phyloP scores from a whole-genome alignment of 2,113 vertebrate genomes.

The Aldabrachelys gigantea region DNA sequence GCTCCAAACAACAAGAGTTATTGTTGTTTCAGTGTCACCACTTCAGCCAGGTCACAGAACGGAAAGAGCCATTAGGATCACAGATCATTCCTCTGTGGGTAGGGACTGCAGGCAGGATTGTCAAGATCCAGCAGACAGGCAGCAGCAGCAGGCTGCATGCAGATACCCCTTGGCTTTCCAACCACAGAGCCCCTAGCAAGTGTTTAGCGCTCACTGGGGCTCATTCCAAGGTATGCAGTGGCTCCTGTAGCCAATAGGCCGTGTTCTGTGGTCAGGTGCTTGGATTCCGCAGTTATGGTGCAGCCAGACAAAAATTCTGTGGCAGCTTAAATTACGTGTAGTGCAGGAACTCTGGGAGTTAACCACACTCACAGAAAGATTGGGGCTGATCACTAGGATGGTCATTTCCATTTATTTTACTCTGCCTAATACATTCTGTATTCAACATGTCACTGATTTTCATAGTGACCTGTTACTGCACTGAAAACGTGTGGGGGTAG shows the following conservation, averaged over 20 bases:
- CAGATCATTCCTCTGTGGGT: background rate
- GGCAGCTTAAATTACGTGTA: background rate
- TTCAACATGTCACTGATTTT: background rate
- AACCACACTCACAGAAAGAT: background rate
- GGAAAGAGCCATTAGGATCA: background rate
- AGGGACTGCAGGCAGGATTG: background rate
- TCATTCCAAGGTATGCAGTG: background rate
- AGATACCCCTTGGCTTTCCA: background rate
- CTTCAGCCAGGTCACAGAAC: background rate
- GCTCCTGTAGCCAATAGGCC: background rate
- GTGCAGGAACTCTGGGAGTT: background rate
- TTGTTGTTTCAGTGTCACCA: background rate
- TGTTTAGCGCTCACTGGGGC: background rate
- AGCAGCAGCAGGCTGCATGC: background rate
- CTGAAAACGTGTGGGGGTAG: background rate
- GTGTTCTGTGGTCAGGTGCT: background rate
- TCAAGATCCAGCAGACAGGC: background rate
- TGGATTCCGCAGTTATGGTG: accelerated
- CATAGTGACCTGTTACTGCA: background rate
- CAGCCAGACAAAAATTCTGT: background rate
- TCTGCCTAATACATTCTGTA: background rate
- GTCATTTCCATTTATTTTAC: background rate
- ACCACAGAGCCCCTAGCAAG: background rate
- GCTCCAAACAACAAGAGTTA: background rate
- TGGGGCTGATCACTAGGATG: background rate